Percentiles rank a stretch among this genome's conserved stretches.
Evolutionary conservation across 92 coral and sea anemone species (phyloP).

Genomic region (Zoanthus sociatus): DNA sequence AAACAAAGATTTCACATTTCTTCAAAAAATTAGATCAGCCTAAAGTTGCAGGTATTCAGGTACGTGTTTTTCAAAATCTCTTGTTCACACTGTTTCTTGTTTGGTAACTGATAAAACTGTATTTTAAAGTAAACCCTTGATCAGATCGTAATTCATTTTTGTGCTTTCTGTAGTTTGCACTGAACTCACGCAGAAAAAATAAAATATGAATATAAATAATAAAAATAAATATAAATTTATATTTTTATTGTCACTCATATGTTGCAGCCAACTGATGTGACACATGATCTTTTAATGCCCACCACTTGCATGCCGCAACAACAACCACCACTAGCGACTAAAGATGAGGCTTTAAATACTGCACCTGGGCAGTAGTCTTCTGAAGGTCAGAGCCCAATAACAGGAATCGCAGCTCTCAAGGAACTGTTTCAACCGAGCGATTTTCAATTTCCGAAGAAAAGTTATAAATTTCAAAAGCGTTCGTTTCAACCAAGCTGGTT

Average conservation of each 20-base stretch:
- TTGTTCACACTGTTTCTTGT: neutral
- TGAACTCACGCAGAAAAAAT: no score
- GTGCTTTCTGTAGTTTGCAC: no score
- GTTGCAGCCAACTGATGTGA: no score
- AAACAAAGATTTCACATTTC: slow-evolving; percentile 27
- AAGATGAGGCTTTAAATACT: slow-evolving; percentile 35
- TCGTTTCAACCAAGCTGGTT: slow-evolving; percentile 78
- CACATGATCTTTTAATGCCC: neutral
- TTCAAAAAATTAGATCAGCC: neutral
- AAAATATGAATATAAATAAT: no score
- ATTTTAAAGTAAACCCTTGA: neutral
- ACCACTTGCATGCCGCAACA: slow-evolving; percentile 23
- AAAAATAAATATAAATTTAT: no score
- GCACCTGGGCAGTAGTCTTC: slow-evolving; percentile 18
- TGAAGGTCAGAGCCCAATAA: slow-evolving; percentile 24
- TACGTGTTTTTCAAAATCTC: slow-evolving; percentile 19
- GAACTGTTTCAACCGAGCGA: slow-evolving; percentile 61
- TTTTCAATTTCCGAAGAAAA: slow-evolving; percentile 69
- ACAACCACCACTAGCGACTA: slow-evolving; percentile 33
- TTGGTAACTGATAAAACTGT: neutral
- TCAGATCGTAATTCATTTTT: no score
- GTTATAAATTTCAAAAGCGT: slow-evolving; percentile 60
- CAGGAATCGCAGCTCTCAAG: slow-evolving; percentile 39
- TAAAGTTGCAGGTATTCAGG: slow-evolving; percentile 24
- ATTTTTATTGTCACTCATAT: no score